Percentiles rank a stretch among this genome's conserved stretches.
Conservation (phyloP, 92 coral and sea anemone species). For the Porites lobata region DNA sequence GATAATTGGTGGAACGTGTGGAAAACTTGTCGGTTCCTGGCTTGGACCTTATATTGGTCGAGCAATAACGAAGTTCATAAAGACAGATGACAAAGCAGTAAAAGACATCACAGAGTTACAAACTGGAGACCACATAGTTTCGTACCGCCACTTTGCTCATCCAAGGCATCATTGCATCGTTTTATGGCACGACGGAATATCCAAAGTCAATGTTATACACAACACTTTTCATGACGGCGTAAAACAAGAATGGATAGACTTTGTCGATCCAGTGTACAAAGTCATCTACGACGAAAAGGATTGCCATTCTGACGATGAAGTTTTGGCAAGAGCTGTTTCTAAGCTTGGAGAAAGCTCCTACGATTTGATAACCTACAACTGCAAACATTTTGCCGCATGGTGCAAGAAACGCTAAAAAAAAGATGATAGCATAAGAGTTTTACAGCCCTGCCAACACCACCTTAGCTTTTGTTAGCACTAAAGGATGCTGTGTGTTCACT, state of each 20-base stretch:
- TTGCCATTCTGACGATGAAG: conserved; percentile 34
- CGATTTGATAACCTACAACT: conserved; percentile 47
- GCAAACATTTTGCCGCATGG: conserved; percentile 66
- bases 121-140: conserved; percentile 56
- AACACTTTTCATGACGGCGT: conserved; percentile 54
- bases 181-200: conserved; percentile 41
- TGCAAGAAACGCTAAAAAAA: conserved; percentile 49
- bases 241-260: conserved; percentile 43
- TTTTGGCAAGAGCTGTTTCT: conserved; percentile 44
- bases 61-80: conserved; percentile 31
- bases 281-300: conserved; percentile 43
- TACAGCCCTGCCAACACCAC: background rate
- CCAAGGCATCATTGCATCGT: conserved; percentile 61
- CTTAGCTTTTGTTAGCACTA: conserved; percentile 3
- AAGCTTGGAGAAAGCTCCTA: conserved; percentile 47
- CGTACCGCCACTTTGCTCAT: conserved; percentile 44
- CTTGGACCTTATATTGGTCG: conserved; percentile 50
- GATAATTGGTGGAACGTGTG: conserved; percentile 31
- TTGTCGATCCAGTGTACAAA: conserved; percentile 51
- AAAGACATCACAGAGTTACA: conserved; percentile 28
- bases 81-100: conserved; percentile 52
- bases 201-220: conserved; percentile 48
- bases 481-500: conserved; percentile 2
- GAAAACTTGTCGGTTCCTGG: conserved; percentile 44
- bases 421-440: no score